phyloP scores from a whole-genome alignment of 2,888 invertebrate genomes.

The Eubasilissa splendida region DNA sequence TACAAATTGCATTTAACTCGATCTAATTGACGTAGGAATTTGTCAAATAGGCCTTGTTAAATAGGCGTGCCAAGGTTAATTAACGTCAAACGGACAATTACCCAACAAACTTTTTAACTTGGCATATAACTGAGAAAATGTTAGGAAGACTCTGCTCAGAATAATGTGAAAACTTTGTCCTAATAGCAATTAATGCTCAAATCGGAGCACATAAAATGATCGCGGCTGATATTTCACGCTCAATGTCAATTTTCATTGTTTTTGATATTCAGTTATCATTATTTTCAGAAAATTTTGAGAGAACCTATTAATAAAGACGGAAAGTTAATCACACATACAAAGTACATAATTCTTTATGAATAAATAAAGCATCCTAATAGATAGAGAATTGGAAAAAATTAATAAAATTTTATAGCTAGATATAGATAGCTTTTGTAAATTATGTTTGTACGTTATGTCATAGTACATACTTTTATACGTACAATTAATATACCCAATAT shows the following conservation, averaged over 20 bases:
- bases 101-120: constrained; percentile 13
- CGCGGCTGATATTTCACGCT: not conserved
- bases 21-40: constrained; percentile 13
- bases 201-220: constrained; percentile 9
- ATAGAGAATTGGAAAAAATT: too few species aligned
- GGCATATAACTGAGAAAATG: constrained; percentile 17
- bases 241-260: constrained; percentile 16
- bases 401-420: too few species aligned
- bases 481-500: too few species aligned
- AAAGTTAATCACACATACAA: too few species aligned
- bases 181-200: constrained; percentile 29
- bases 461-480: too few species aligned
- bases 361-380: too few species aligned
- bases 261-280: not conserved
- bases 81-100: constrained; percentile 23
- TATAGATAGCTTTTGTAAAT: too few species aligned
- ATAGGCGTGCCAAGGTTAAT: constrained; percentile 15
- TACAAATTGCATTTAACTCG: constrained; percentile 16
- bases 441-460: too few species aligned
- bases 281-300: not conserved
- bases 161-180: constrained; percentile 39
- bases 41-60: not conserved
- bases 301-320: too few species aligned
- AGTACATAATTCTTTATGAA: too few species aligned
- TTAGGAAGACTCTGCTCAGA: not conserved